Conservation (phyloP, 2,797 vertebrate species). For the Spondyliosoma cantharus region DNA sequence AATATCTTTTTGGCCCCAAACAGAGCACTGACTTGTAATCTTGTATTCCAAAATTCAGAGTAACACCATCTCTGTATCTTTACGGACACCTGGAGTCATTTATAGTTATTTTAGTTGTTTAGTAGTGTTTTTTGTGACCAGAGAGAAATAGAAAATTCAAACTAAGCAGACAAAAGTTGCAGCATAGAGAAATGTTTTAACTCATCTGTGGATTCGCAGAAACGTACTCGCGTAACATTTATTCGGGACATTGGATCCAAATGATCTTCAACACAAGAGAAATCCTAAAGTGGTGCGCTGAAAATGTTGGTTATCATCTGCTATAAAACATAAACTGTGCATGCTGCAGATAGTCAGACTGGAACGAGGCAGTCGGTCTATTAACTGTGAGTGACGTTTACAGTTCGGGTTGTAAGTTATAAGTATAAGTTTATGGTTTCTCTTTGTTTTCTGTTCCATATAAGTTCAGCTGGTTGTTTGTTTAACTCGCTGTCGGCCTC, state of each 20-base stretch:
- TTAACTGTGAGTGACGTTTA: not conserved
- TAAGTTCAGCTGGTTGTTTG: not conserved
- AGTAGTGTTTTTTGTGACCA: no score
- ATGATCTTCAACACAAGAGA: not conserved
- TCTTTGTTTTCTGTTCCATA: not conserved
- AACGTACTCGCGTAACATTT: no score
- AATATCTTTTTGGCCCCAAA: not conserved
- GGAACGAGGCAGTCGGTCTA: not conserved
- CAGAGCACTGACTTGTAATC: not conserved
- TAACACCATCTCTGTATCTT: no score
- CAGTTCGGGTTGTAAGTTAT: not conserved
- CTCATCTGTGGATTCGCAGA: no score
- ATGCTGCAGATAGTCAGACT: not conserved
- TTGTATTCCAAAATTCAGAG: no score
- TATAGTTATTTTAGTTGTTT: no score
- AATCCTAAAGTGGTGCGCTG: not conserved
- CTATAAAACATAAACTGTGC: no score
- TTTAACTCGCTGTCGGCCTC: constrained; percentile 1
- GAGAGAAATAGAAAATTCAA: no score
- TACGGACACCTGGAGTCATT: no score
- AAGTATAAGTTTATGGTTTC: not conserved
- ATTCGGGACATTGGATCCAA: not conserved
- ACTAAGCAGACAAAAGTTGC: no score
- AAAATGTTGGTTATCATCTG: not conserved
- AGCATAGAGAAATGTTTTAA: no score